phyloP scores from a whole-genome alignment of 1,140 invertebrate species.

The Araneus ventricosus region DNA sequence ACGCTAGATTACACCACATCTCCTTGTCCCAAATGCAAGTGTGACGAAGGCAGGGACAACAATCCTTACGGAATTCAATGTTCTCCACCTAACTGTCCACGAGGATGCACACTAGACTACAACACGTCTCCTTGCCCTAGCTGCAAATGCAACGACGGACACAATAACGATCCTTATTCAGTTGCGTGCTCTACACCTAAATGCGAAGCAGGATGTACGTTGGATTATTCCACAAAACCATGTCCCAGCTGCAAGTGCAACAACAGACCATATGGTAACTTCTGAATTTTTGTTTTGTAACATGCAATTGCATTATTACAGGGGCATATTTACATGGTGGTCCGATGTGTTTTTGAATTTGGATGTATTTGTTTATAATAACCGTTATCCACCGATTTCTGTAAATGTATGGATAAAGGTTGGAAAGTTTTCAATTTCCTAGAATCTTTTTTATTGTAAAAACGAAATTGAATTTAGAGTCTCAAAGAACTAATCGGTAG shows the following conservation, averaged over 20 bases:
- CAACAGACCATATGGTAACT: neutral
- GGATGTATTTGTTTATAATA: too few species aligned
- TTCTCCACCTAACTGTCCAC: neutral
- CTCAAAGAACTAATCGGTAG: too few species aligned
- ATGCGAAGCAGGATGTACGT: neutral
- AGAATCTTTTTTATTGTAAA: too few species aligned
- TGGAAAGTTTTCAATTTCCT: too few species aligned
- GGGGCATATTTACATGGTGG: too few species aligned
- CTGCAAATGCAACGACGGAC: constrained; percentile 9
- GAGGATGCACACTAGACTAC: constrained; percentile 3
- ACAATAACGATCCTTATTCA: neutral
- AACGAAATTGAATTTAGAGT: too few species aligned
- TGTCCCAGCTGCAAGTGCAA: neutral
- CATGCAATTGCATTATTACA: too few species aligned
- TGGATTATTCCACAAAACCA: neutral
- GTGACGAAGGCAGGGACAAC: neutral
- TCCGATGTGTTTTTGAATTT: too few species aligned
- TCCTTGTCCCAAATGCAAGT: neutral
- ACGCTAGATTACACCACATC: neutral
- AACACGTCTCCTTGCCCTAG: neutral
- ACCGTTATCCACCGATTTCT: too few species aligned
- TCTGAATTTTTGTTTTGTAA: too few species aligned
- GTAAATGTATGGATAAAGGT: too few species aligned
- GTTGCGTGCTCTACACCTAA: neutral
- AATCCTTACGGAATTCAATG: neutral